Percentiles rank a stretch among this genome's conserved stretches.
These are phyloP conservation scores for Coracias cyanogaster DNA, from an alignment of 2,797 vertebrate species.

Conservation along the genomic window DNA sequence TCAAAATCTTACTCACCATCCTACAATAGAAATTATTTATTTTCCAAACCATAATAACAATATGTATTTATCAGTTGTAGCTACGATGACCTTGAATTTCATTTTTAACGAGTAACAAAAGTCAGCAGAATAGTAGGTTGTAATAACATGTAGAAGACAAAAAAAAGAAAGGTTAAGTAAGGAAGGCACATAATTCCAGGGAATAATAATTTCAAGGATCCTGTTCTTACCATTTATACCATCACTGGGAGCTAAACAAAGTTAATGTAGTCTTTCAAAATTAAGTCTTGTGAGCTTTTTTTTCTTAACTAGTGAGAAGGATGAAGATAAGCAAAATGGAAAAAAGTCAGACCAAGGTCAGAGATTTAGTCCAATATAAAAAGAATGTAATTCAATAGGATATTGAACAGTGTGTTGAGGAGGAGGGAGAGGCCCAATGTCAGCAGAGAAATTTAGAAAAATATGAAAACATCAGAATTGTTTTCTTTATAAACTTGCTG, in stretches of 20 bases:
- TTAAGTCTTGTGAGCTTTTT: background rate
- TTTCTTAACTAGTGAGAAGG: background rate
- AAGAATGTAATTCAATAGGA: background rate
- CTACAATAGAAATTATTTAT: background rate
- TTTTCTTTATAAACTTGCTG: background rate
- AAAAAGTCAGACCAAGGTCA: background rate
- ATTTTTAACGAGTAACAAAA: constrained; percentile 42
- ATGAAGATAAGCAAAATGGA: background rate
- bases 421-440: background rate
- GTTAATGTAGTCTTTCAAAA: background rate
- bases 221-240: background rate
- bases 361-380: background rate
- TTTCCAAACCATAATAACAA: background rate
- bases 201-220: background rate
- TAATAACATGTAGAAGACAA: background rate
- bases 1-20: background rate
- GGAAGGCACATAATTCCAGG: background rate
- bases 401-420: background rate
- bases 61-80: background rate
- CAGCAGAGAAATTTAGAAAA: background rate
- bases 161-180: background rate
- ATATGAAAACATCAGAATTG: background rate
- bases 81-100: background rate
- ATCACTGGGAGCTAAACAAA: background rate
- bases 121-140: background rate